phyloP scores from a whole-genome alignment of 2,113 vertebrate species.

The Periophthalmus modestus region DNA sequence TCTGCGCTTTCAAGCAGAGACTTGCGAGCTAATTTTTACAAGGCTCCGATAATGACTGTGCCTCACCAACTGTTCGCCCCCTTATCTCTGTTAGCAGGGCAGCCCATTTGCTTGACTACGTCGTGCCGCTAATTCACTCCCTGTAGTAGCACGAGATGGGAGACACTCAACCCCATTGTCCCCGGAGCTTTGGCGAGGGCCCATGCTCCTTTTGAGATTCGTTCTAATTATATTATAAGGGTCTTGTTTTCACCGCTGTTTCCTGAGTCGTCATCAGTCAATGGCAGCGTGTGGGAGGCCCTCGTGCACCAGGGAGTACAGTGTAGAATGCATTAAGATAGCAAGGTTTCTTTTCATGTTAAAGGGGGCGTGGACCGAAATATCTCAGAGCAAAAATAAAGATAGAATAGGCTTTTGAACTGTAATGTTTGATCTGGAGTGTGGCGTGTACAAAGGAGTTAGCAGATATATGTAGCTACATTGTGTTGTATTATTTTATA shows the following conservation, averaged over 20 bases:
- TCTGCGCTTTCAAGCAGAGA: constrained; percentile 9
- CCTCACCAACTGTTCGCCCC: constrained; percentile 26
- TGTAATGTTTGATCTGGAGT: background rate
- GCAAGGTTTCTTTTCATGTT: constrained; percentile 25
- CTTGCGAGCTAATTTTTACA: constrained; percentile 39
- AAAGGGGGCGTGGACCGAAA: constrained; percentile 15
- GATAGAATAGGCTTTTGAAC: constrained; percentile 1
- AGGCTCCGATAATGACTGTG: constrained; percentile 6
- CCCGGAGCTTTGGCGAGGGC: constrained; percentile 58
- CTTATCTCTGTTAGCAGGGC: constrained; percentile 51
- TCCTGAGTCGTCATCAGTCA: constrained; percentile 61
- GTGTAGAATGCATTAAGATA: constrained; percentile 51
- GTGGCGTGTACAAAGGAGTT: background rate
- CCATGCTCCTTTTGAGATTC: constrained; percentile 49
- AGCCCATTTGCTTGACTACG: constrained; percentile 38
- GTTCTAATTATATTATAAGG: constrained; percentile 66
- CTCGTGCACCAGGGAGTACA: constrained; percentile 32
- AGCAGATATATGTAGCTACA: background rate
- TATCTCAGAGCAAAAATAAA: constrained; percentile 6
- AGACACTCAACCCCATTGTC: constrained; percentile 52
- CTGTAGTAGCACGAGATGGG: constrained; percentile 53
- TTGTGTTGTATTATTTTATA: background rate
- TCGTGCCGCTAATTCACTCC: constrained; percentile 64
- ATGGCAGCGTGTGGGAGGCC: constrained; percentile 57
- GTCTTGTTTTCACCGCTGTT: constrained; percentile 59